These are phyloP conservation scores for Atrina japonica DNA, from an alignment of 2,888 invertebrate genomes.

Conservation along the genomic window DNA sequence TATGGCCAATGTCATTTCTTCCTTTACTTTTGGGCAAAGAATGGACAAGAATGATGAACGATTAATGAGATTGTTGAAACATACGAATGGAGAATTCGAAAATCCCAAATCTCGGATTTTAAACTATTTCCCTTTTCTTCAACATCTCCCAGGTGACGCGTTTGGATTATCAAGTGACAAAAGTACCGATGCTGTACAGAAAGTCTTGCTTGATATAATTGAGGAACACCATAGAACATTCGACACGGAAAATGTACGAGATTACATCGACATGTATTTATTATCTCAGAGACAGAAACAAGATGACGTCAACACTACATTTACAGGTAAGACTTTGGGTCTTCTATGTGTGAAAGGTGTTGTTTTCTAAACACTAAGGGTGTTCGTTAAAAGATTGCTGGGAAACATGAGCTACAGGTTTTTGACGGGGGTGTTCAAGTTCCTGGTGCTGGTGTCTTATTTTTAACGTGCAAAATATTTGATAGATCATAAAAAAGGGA, in stretches of 20 bases:
- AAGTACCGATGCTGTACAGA: conserved; percentile 12
- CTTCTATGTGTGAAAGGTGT: too few relatives aligned
- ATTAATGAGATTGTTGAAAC: conserved; percentile 33
- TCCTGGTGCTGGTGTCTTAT: too few relatives aligned
- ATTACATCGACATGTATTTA: conserved; percentile 6
- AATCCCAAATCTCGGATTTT: not conserved
- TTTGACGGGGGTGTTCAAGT: too few relatives aligned
- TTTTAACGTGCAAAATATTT: too few relatives aligned
- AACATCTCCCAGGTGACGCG: conserved; percentile 33
- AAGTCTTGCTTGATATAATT: not conserved
- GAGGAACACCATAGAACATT: not conserved
- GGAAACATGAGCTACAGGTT: too few relatives aligned
- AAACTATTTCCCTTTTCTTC: conserved; percentile 36
- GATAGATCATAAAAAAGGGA: too few relatives aligned
- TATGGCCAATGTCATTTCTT: conserved; percentile 48
- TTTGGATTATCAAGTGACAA: conserved; percentile 12
- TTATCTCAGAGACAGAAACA: not conserved
- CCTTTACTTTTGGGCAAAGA: conserved; percentile 42
- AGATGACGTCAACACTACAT: not conserved
- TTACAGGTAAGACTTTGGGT: too few relatives aligned
- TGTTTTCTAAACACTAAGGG: too few relatives aligned
- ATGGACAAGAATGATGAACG: conserved; percentile 40
- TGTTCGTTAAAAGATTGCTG: too few relatives aligned
- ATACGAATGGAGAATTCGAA: conserved; percentile 24
- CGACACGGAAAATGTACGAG: conserved; percentile 6